Evolutionary conservation across 2,113 vertebrate genomes (phyloP).

Genomic region (Hassar affinis): DNA sequence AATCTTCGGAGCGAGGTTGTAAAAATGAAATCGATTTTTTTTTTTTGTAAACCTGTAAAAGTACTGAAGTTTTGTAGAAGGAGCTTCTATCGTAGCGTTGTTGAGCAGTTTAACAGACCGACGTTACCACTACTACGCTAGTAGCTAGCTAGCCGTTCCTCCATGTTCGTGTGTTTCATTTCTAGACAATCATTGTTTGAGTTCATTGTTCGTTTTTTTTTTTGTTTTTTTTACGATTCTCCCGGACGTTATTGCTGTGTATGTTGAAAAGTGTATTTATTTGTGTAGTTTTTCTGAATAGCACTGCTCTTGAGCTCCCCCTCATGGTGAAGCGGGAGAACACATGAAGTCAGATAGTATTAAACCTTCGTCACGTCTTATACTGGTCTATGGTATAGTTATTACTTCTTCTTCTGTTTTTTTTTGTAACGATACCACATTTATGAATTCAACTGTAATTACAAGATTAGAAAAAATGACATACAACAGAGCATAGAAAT

Average conservation of each 20-base stretch:
- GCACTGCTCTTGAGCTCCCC: conserved; percentile 89
- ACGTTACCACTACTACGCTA: conserved; percentile 87
- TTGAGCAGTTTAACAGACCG: conserved; percentile 60
- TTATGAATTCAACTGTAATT: conserved; percentile 93
- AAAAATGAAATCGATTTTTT: conserved; percentile 60
- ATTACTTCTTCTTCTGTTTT: conserved; percentile 76
- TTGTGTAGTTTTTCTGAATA: conserved; percentile 96
- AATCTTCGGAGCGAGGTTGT: conserved; percentile 62
- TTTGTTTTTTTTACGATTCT: conserved; percentile 70
- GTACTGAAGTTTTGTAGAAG: conserved; percentile 70
- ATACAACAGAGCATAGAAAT: conserved; percentile 68
- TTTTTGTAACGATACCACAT: conserved; percentile 84
- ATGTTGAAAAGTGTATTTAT: conserved; percentile 98
- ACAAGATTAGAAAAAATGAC: conserved; percentile 66
- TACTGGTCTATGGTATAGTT: conserved; percentile 89
- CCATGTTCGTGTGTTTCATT: conserved; percentile 87
- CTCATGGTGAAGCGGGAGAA: conserved; percentile 63
- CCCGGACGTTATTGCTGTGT: conserved; percentile 73
- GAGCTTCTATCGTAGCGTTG: conserved; percentile 63
- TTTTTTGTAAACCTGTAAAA: conserved; percentile 61
- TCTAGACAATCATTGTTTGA: conserved; percentile 93
- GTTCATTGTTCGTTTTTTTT: conserved; percentile 77
- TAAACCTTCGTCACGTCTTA: conserved; percentile 90
- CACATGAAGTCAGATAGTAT: conserved; percentile 79
- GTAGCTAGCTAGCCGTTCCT: conserved; percentile 85